Base-by-base conservation (phyloP, 2,797 vertebrate species). In the Melanitta fusca region DNA sequence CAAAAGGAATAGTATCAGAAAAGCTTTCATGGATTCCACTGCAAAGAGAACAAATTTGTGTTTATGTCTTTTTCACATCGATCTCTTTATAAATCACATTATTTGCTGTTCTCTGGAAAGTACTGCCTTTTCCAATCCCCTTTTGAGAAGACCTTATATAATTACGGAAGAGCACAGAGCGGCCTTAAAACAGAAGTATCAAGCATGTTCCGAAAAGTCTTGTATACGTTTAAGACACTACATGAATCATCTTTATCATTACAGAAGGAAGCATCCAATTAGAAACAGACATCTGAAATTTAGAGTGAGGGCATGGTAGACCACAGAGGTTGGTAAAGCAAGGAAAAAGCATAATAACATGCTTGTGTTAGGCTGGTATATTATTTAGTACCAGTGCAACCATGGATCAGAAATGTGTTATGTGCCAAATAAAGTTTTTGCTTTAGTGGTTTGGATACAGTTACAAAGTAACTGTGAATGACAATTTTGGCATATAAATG, bases 381-480 rank as follows among this genome's bases (percentile, higher is more conserved):
- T 19, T 73, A 8, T 51, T 88, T 51, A 80, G 47, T 64, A 61
- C 30, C 22, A 81, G 41, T 13, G 24, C 38, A 58, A 83, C 68
- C 36, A 66, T 21, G 72, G 62, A 75, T 87, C 69, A 87, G 68
- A 82, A 89, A 71, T 64, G 51, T 47, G 6, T 90, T 83, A 72
- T 45, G 91, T 80, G 84, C 75, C 91, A 94, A 89, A 85, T 34
- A 85, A 49, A 36, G 61, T 53, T 91, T 92, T 91, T 94, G 32
- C 72, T 80, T 65, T 78, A 85, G 84, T 58, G 73, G 47, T 77
- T 72, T 72, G 84, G 86, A 85, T 90, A 64, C 34, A 62, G 38
- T 91, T 94, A 80, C 86, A 88, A 79, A 89, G 49, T 93, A 75
- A 83, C 64, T 87, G 82, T 80, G 88, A 95, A 82, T 80, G 61